A percentile compares a stretch with the other conserved stretches of the same genome.
Evolutionary conservation across 2,888 invertebrate genomes (phyloP).

Genomic region (Eupeodes luniger): DNA sequence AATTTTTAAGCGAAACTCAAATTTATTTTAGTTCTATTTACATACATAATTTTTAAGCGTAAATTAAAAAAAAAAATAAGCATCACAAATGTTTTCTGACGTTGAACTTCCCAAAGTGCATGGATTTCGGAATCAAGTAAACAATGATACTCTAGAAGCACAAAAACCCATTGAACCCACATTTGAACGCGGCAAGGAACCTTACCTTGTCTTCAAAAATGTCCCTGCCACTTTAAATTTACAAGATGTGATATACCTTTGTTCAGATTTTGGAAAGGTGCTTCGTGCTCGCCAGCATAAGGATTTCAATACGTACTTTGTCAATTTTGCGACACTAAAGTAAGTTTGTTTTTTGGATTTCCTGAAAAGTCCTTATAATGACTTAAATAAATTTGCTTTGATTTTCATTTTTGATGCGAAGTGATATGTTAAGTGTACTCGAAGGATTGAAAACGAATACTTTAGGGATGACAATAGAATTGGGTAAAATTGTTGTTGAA

Average conservation of each 20-base stretch:
- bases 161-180: background rate
- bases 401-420: background rate
- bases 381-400: background rate
- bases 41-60: too few relatives aligned
- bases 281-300: constrained; percentile 4
- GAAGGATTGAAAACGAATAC: background rate
- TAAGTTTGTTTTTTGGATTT: background rate
- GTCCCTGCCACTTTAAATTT: background rate
- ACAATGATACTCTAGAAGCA: background rate
- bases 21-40: too few relatives aligned
- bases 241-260: background rate
- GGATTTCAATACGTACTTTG: background rate
- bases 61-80: too few relatives aligned
- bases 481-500: background rate
- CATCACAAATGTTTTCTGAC: too few relatives aligned
- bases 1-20: too few relatives aligned
- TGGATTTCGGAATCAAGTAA: background rate
- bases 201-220: constrained; percentile 15
- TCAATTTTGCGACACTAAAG: constrained; percentile 8
- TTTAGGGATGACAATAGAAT: background rate
- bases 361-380: too few relatives aligned
- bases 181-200: background rate
- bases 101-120: background rate
- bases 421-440: constrained; percentile 4
- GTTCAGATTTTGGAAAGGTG: background rate